phyloP scores from a whole-genome alignment of 1,140 invertebrate genomes.

The Drosophila setifemur region DNA sequence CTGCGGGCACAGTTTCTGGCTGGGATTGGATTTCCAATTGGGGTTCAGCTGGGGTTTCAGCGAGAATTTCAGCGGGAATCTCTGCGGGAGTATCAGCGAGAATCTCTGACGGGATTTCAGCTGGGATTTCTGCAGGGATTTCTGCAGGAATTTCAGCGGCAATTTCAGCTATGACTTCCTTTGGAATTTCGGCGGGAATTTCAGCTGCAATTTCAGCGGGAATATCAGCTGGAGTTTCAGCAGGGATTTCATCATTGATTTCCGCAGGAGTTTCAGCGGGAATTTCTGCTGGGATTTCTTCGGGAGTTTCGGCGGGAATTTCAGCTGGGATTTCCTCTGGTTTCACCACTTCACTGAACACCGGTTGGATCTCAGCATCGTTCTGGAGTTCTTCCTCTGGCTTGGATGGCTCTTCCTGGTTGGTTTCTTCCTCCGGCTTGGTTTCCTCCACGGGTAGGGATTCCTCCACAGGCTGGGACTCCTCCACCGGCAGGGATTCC shows the following conservation, averaged over 20 bases:
- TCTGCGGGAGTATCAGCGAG: neutral
- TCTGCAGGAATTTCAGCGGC: neutral
- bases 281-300: neutral
- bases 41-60: neutral
- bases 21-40: neutral
- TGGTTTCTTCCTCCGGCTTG: neutral
- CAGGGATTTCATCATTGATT: neutral
- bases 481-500: slow-evolving; percentile 1
- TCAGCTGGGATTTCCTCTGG: neutral
- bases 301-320: neutral
- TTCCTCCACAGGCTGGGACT: slow-evolving; percentile 10
- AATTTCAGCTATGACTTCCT: too few relatives aligned
- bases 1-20: neutral
- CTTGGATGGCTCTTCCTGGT: neutral
- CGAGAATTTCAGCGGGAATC: neutral
- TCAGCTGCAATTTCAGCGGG: neutral
- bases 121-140: neutral
- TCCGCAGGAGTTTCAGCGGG: neutral
- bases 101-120: neutral
- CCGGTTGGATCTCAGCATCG: slow-evolving; percentile 16
- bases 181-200: neutral
- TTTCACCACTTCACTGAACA: neutral
- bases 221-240: neutral
- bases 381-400: slow-evolving; percentile 4
- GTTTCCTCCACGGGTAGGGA: neutral